phyloP scores from a whole-genome alignment of 2,888 invertebrate species.

The Pammene aurita region DNA sequence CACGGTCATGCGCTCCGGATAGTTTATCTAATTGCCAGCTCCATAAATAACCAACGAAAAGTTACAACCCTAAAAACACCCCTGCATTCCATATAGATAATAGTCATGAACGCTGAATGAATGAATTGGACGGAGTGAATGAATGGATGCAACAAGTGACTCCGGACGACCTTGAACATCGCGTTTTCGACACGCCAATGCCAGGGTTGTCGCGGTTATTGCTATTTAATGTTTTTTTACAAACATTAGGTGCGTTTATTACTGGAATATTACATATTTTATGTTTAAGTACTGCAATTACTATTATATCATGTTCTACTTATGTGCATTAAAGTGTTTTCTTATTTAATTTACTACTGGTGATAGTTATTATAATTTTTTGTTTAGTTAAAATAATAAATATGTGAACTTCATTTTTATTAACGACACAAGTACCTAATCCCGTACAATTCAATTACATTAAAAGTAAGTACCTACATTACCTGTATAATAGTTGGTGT shows the following conservation, averaged over 20 bases:
- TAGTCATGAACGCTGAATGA: slow-evolving; percentile 44
- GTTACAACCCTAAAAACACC: slow-evolving; percentile 21
- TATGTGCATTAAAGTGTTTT: too few species aligned
- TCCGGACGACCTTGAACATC: slow-evolving; percentile 29
- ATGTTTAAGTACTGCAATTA: too few species aligned
- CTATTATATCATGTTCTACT: too few species aligned
- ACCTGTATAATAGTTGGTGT: neutral
- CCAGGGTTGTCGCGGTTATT: slow-evolving; percentile 21
- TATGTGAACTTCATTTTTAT: too few species aligned
- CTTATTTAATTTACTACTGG: too few species aligned
- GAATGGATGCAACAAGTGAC: slow-evolving; percentile 40
- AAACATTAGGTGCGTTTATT: too few species aligned
- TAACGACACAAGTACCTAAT: too few species aligned
- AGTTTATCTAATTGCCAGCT: neutral
- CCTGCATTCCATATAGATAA: slow-evolving; percentile 24
- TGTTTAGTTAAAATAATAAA: too few species aligned
- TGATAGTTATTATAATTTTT: too few species aligned
- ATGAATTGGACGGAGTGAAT: slow-evolving; percentile 41
- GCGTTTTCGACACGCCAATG: slow-evolving; percentile 26
- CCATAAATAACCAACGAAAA: slow-evolving; percentile 1
- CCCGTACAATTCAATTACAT: too few species aligned
- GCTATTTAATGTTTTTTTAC: slow-evolving; percentile 1
- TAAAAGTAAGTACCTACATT: neutral
- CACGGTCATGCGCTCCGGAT: neutral
- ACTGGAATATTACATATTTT: too few species aligned